A percentile compares a stretch with the other conserved stretches of the same genome.
Conservation (phyloP, 2,113 vertebrate species). For the Seriola aureovittata region DNA sequence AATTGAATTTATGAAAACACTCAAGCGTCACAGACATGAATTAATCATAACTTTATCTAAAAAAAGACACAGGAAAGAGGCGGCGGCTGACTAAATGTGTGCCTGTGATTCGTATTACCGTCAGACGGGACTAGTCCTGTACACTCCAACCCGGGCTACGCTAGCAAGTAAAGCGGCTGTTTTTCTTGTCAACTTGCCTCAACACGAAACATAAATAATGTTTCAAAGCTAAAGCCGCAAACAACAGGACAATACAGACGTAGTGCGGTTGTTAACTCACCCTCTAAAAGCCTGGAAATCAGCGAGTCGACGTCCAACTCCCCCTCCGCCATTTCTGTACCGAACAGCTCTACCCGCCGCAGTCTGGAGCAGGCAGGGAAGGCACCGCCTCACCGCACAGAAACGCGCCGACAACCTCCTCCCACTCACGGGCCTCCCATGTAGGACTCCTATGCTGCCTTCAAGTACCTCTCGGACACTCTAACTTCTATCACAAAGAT, state of each 20-base stretch:
- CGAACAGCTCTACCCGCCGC: conserved; percentile 61
- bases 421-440: conserved; percentile 45
- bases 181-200: background rate
- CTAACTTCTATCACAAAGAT: background rate
- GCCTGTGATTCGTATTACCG: conserved; percentile 29
- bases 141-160: conserved; percentile 23
- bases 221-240: rapidly evolving
- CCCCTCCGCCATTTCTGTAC: conserved; percentile 95
- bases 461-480: background rate
- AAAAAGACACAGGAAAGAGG: background rate
- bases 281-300: conserved; percentile 95
- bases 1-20: background rate
- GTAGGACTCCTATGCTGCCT: conserved; percentile 7
- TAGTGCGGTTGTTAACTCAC: conserved; percentile 80
- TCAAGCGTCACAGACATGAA: background rate
- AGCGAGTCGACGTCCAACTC: conserved; percentile 98
- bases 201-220: background rate
- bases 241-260: rapidly evolving
- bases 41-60: background rate
- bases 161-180: conserved; percentile 12
- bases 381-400: conserved; percentile 64
- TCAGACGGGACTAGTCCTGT: conserved; percentile 32
- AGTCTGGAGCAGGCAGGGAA: conserved; percentile 59
- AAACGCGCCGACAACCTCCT: conserved; percentile 55
- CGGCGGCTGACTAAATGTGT: conserved; percentile 30